Evolutionary conservation across 2,113 vertebrate species (phyloP), one percentile per base, ranked within the genome.

Genomic region (Todiramphus saurophagus): DNA sequence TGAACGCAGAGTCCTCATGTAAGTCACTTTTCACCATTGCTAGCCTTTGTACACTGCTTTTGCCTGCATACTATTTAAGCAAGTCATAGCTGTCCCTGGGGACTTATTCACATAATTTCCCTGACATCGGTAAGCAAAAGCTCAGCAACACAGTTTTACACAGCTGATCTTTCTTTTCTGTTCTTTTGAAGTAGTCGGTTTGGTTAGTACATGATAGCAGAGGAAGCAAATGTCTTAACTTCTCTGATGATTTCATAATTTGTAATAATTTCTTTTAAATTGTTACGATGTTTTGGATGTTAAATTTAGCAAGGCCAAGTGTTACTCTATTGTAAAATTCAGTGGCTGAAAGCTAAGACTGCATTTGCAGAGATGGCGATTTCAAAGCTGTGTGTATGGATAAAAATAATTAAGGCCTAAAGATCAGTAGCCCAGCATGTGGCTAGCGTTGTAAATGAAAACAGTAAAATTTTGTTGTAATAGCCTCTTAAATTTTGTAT

Each of bases 101-200:
- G n/a, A 48, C 19, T 83, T 46, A 3, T 0, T 60, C 41, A 7
- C 3, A 18, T 37, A 0, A 2, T 78, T 78, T 69, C 28, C 16
- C 44, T 78, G 62, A 59, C 33, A 44, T 46, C 8, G 11, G 9
- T 10, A 56, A 73, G 48, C 43, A 35, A 39, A 84, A 77, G 44
- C 33, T 78, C 19, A 56, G 39, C 43, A 48, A 16, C 35, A 13
- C 21, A 15, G 24, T 64, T 41, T 76, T n/a, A 20, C 0, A 25
- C 14, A 60, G 39, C 48, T 69, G 41, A 53, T 83, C 17, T 31
- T 58, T 64, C 39, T 66, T 44, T 81, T 68, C 55, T 87, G 12
- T 58, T 75, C 23, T 91, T 76, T 44, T 53, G 53, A 59, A 84
- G 56, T 8, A 64, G 53, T 74, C 25, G 9, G 13, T 68, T 85